Evolutionary conservation across 2,113 vertebrate genomes (phyloP).

Genomic region (Chroicocephalus ridibundus): DNA sequence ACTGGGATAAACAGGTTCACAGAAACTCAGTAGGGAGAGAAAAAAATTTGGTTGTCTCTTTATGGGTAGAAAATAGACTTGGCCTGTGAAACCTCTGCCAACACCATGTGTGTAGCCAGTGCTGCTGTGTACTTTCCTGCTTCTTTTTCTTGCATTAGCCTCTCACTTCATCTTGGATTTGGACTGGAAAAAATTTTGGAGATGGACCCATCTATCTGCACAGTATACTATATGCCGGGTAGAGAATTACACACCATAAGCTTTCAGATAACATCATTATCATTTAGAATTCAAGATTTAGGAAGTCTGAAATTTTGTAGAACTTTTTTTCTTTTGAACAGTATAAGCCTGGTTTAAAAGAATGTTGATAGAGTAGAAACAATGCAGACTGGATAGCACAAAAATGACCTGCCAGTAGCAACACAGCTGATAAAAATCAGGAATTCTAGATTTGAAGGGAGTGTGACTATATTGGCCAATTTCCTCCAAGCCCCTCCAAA

Average conservation of each 20-base stretch:
- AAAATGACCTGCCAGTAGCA: not conserved
- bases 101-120: not conserved
- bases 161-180: not conserved
- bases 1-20: not conserved
- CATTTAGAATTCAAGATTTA: not conserved
- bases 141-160: not conserved
- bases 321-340: not conserved
- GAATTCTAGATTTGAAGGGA: not conserved
- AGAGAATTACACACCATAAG: not conserved
- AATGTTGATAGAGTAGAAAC: not conserved
- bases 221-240: not conserved
- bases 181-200: not conserved
- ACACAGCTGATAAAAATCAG: not conserved
- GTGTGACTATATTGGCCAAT: not conserved
- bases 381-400: not conserved
- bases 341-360: not conserved
- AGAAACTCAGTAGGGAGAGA: not conserved
- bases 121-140: not conserved
- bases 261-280: not conserved
- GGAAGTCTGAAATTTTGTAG: not conserved
- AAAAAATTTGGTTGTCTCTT: not conserved
- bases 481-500: not conserved
- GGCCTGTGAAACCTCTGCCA: not conserved
- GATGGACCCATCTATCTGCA: not conserved
- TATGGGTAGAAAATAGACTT: not conserved